These are phyloP conservation scores for Ceriagrion tenellum DNA, from an alignment of 2,888 invertebrate species.

Conservation along the genomic window DNA sequence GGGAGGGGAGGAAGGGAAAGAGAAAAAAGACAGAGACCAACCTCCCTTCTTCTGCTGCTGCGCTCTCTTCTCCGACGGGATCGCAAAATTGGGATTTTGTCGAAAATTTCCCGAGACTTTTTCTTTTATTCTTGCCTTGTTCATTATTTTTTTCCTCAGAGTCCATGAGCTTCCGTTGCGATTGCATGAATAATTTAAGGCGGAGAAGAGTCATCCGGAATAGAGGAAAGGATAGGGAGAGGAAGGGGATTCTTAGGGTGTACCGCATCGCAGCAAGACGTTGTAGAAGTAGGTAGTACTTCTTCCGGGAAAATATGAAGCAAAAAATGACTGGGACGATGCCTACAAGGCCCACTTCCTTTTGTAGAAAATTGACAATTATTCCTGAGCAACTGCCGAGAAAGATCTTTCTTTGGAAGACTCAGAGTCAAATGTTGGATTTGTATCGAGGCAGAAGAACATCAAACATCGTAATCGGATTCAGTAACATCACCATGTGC, in stretches of 20 bases:
- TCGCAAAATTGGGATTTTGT: slow-evolving; percentile 14
- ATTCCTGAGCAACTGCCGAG: not conserved
- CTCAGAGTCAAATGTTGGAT: no score
- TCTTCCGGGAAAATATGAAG: not conserved
- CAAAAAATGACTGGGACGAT: not conserved
- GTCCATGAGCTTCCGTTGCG: slow-evolving; percentile 5
- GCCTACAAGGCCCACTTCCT: not conserved
- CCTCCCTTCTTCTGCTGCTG: not conserved
- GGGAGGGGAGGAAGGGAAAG: no score
- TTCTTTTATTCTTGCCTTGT: not conserved
- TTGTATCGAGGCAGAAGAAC: not conserved
- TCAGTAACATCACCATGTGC: no score
- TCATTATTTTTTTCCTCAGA: not conserved
- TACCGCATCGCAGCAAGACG: not conserved
- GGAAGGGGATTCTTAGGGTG: not conserved
- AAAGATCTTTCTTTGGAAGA: not conserved
- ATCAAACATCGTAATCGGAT: not conserved
- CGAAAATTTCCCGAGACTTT: not conserved
- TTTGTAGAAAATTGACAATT: not conserved
- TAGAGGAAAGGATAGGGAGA: not conserved
- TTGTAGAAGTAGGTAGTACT: not conserved
- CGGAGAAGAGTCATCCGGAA: not conserved
- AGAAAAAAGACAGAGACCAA: not conserved
- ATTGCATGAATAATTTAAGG: slow-evolving; percentile 26
- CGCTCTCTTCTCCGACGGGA: not conserved